Percentiles rank a stretch among this genome's conserved stretches.
Conservation (phyloP, 2,797 vertebrate species). For the Hafferia zeledoni region DNA sequence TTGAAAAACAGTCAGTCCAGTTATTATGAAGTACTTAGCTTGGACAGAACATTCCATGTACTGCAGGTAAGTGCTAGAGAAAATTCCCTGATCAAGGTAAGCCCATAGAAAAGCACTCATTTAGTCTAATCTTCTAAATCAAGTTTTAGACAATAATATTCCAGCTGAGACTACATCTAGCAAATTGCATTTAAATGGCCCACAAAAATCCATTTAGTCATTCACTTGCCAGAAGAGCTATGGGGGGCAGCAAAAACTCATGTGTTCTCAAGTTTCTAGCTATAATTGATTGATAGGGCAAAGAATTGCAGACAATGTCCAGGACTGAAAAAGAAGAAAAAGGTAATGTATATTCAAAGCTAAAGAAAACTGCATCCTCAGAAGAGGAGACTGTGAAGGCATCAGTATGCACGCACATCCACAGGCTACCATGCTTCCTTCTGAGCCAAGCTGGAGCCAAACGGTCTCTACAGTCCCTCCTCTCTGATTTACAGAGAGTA, state of each 20-base stretch:
- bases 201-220: slow-evolving; percentile 57
- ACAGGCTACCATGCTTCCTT: background rate
- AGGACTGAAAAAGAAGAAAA: background rate
- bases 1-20: background rate
- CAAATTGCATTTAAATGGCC: slow-evolving; percentile 48
- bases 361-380: background rate
- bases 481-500: background rate
- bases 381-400: background rate
- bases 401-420: background rate
- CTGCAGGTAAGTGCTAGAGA: background rate
- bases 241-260: slow-evolving; percentile 13
- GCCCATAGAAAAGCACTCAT: background rate
- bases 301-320: background rate
- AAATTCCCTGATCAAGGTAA: slow-evolving; percentile 10
- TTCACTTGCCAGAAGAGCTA: slow-evolving; percentile 12
- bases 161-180: slow-evolving; percentile 7
- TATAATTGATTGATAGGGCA: slow-evolving; percentile 6
- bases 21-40: background rate
- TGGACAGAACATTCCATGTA: background rate
- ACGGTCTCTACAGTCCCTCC: background rate
- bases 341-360: background rate
- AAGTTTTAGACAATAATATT: slow-evolving; percentile 29
- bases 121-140: background rate
- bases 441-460: background rate
- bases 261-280: slow-evolving; percentile 5